Conservation (phyloP, 2,888 invertebrate genomes). For the Lasioglossum malachurum region DNA sequence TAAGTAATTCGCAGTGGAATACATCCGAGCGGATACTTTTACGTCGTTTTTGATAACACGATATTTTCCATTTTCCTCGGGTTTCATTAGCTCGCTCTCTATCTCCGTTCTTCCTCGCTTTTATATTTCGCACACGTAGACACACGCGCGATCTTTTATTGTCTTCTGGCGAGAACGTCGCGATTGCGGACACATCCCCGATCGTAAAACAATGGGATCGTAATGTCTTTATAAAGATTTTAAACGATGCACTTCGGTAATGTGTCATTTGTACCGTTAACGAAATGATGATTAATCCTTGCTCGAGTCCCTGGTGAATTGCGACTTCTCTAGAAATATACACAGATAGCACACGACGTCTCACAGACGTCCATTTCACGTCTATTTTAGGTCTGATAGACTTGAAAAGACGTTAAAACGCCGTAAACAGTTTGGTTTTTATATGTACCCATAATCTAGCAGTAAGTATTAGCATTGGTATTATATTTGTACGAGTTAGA, state of each 20-base stretch:
- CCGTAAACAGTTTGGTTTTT: too few species aligned
- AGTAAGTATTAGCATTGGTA: too few species aligned
- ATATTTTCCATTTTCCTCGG: background rate
- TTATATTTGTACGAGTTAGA: too few species aligned
- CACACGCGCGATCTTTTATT: background rate
- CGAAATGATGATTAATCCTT: background rate
- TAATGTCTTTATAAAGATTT: conserved; percentile 56
- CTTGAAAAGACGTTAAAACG: too few species aligned
- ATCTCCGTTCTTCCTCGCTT: background rate
- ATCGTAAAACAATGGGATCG: conserved; percentile 71
- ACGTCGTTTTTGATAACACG: background rate
- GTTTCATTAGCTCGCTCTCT: conserved; percentile 17
- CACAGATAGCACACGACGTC: too few species aligned
- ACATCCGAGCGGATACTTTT: background rate
- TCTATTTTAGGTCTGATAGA: too few species aligned
- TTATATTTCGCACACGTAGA: background rate
- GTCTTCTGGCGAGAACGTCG: conserved; percentile 26
- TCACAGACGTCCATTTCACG: too few species aligned
- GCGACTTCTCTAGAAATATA: background rate
- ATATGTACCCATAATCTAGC: too few species aligned
- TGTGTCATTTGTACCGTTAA: background rate
- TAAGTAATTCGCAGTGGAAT: background rate
- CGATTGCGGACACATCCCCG: conserved; percentile 65
- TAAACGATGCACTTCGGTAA: background rate
- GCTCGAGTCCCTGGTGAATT: background rate